Percentiles rank a stretch among this genome's conserved stretches.
phyloP scores from a whole-genome alignment of 2,113 vertebrate genomes.

The Megaceryle maxima region DNA sequence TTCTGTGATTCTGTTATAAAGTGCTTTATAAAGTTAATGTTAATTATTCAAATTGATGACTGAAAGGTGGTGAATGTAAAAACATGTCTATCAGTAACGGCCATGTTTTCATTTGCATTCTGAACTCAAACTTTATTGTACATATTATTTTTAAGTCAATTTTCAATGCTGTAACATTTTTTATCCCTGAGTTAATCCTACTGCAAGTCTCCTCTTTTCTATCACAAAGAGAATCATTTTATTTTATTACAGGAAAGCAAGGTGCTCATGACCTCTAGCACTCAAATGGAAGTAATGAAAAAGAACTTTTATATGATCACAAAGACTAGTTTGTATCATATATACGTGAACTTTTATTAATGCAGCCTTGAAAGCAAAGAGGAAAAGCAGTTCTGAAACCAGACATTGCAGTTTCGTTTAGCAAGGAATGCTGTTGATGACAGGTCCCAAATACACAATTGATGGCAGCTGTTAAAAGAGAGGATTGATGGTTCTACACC shows the following conservation, averaged over 20 bases:
- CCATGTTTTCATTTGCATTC: neutral
- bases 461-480: neutral
- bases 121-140: neutral
- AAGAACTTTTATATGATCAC: neutral
- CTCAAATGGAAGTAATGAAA: neutral
- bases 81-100: neutral
- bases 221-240: neutral
- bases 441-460: neutral
- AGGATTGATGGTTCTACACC: neutral
- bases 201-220: neutral
- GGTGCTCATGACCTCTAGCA: neutral
- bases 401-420: neutral
- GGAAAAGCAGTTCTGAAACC: neutral
- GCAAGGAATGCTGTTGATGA: neutral
- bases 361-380: neutral
- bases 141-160: neutral
- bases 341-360: neutral
- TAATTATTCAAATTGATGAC: neutral
- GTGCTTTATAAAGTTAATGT: neutral
- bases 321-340: neutral
- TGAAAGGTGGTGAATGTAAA: neutral
- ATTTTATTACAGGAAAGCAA: neutral
- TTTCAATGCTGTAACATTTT: neutral
- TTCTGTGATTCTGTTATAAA: neutral
- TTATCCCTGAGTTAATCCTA: neutral